These are phyloP conservation scores for Tetramorium simillimum DNA, from an alignment of 1,140 invertebrate species.

Conservation along the genomic window DNA sequence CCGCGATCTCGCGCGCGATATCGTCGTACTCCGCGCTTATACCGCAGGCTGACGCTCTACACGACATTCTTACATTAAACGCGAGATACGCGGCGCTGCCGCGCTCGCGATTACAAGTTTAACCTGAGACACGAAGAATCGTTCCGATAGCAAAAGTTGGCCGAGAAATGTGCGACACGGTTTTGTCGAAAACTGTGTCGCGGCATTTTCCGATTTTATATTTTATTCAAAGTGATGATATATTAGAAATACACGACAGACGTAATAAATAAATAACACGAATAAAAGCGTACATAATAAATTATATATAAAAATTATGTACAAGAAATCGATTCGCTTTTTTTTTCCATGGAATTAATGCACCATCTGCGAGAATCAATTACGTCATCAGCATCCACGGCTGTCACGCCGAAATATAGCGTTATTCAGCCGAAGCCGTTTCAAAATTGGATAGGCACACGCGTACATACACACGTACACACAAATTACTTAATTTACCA, in stretches of 20 bases:
- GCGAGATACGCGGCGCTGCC: not conserved
- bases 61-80: slow-evolving; percentile 39
- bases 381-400: not conserved
- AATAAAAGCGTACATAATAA: not conserved
- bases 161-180: not conserved
- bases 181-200: not conserved
- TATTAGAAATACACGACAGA: not conserved
- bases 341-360: not conserved
- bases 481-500: slow-evolving; percentile 49
- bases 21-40: not conserved
- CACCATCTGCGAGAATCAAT: slow-evolving; percentile 9
- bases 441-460: slow-evolving; percentile 21
- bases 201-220: too few relatives aligned
- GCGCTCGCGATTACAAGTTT: slow-evolving; percentile 8
- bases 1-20: slow-evolving; percentile 23
- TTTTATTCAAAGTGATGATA: not conserved
- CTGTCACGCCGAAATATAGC: not conserved
- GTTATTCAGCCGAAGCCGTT: not conserved
- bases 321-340: not conserved
- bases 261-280: too few relatives aligned
- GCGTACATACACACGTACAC: not conserved
- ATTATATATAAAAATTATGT: not conserved
- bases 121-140: not conserved
- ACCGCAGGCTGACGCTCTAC: slow-evolving; percentile 10
- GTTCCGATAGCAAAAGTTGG: not conserved